Evolutionary conservation across 2,113 vertebrate genomes (phyloP).

Genomic region (Dromas ardeola): DNA sequence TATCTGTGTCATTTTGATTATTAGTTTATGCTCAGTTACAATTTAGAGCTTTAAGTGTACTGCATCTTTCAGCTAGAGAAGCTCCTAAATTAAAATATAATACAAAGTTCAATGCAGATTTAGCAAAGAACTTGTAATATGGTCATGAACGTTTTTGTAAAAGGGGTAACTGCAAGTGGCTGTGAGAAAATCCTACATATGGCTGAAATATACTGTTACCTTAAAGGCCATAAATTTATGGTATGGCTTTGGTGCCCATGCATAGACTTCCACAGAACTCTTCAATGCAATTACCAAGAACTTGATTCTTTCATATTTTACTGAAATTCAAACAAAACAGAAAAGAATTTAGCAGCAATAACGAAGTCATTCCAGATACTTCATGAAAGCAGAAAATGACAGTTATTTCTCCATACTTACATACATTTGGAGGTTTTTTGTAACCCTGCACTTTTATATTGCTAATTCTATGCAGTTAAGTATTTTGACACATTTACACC

Average conservation of each 20-base stretch:
- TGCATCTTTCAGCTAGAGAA: background rate
- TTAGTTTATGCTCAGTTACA: background rate
- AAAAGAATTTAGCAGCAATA: conserved; percentile 7
- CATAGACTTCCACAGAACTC: conserved; percentile 98
- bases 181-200: background rate
- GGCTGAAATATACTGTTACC: conserved; percentile 74
- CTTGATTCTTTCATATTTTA: conserved; percentile 99
- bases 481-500: background rate
- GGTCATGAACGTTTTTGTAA: background rate
- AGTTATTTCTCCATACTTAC: background rate
- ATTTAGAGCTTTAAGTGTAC: background rate
- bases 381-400: background rate
- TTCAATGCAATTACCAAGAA: conserved; percentile 98
- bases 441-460: background rate
- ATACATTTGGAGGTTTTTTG: background rate
- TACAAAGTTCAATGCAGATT: background rate
- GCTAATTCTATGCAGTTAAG: background rate
- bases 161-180: background rate
- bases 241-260: conserved; percentile 99
- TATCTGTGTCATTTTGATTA: background rate
- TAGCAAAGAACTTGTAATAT: background rate
- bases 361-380: background rate
- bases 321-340: conserved; percentile 72
- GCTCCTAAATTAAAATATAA: background rate
- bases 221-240: conserved; percentile 99